A percentile compares a stretch with the other conserved stretches of the same genome.
Evolutionary conservation across 2,888 invertebrate species (phyloP).

Genomic region (Coelinius sp.): DNA sequence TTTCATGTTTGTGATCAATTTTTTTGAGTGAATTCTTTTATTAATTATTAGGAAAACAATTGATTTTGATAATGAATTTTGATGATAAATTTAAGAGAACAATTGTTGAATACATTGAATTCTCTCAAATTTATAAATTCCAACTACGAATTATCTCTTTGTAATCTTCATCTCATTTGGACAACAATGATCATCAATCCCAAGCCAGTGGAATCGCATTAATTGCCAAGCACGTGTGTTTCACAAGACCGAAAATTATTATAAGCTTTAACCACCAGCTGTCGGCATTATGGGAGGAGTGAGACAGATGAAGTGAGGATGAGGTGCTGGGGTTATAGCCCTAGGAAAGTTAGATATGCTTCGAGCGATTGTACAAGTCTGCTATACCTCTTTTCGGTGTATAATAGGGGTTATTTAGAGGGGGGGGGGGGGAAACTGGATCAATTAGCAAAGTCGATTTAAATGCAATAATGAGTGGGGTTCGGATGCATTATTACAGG

Average conservation of each 20-base stretch:
- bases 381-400: conserved; percentile 50
- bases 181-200: conserved; percentile 29
- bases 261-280: conserved; percentile 60
- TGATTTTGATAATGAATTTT: not conserved
- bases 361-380: conserved; percentile 53
- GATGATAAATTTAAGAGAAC: too few species aligned
- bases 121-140: not conserved
- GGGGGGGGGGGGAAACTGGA: conserved; percentile 56
- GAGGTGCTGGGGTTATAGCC: not conserved
- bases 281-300: conserved; percentile 45
- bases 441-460: conserved; percentile 49
- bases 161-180: conserved; percentile 23
- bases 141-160: conserved; percentile 6
- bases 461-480: conserved; percentile 51
- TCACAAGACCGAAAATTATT: conserved; percentile 53
- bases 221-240: conserved; percentile 41
- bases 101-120: not conserved
- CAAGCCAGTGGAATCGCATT: conserved; percentile 31
- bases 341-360: conserved; percentile 46
- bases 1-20: conserved; percentile 8
- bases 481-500: conserved; percentile 43
- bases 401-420: conserved; percentile 63
- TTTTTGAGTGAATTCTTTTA: not conserved
- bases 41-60: not conserved
- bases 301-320: conserved; percentile 18